Percentiles rank a stretch among this genome's conserved stretches.
phyloP scores from a whole-genome alignment of 2,797 vertebrate species.

The Ispidina lecontei region DNA sequence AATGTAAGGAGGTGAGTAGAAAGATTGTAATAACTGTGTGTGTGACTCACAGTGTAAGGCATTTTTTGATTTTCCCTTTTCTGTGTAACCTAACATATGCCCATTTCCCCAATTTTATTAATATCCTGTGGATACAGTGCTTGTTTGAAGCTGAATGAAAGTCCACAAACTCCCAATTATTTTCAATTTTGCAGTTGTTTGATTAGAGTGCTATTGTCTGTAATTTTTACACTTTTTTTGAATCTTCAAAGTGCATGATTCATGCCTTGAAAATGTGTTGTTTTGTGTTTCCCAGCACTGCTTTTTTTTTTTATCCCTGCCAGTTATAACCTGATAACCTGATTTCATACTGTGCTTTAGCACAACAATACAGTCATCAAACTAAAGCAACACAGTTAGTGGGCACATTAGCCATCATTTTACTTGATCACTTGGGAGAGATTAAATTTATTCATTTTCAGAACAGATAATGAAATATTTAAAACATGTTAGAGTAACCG shows the following conservation, averaged over 20 bases:
- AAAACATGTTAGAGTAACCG: slow-evolving; percentile 72
- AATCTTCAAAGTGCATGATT: slow-evolving; percentile 66
- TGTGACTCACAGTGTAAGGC: not conserved
- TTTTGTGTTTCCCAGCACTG: slow-evolving; percentile 70
- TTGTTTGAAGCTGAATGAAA: slow-evolving; percentile 61
- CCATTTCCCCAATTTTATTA: slow-evolving; percentile 31
- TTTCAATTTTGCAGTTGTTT: slow-evolving; percentile 62
- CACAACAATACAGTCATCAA: slow-evolving; percentile 81
- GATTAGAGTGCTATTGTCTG: slow-evolving; percentile 65
- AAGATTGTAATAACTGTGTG: not conserved
- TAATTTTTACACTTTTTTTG: slow-evolving; percentile 44
- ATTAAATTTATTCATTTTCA: slow-evolving; percentile 83
- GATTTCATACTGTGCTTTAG: slow-evolving; percentile 80
- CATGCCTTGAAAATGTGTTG: slow-evolving; percentile 53
- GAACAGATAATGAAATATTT: slow-evolving; percentile 84
- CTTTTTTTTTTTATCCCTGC: slow-evolving; percentile 73
- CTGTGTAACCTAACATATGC: slow-evolving; percentile 11
- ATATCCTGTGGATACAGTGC: slow-evolving; percentile 35
- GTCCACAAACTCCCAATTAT: slow-evolving; percentile 59
- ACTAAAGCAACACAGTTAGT: slow-evolving; percentile 81
- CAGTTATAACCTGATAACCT: slow-evolving; percentile 81
- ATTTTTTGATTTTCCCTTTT: slow-evolving; percentile 5
- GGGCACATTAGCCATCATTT: slow-evolving; percentile 82
- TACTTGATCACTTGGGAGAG: slow-evolving; percentile 81
- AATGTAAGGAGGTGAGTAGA: not conserved